A percentile compares a stretch with the other conserved stretches of the same genome.
phyloP scores from a whole-genome alignment of 2,797 vertebrate species.

The Danio albolineatus region DNA sequence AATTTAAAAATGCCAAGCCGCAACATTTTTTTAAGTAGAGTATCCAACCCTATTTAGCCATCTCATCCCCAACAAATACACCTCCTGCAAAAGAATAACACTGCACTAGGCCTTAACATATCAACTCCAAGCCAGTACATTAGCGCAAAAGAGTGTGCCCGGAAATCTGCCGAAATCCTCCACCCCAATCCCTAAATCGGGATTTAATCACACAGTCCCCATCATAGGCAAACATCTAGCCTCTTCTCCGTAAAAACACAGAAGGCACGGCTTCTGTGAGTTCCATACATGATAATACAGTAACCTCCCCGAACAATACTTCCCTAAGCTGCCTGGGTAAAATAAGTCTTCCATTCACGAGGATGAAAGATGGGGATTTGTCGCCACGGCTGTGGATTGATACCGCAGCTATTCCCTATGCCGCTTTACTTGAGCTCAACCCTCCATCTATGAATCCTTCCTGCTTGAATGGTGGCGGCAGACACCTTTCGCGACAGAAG shows the following conservation, averaged over 20 bases:
- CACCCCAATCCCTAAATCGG: constrained; percentile 36
- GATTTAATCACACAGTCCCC: constrained; percentile 52
- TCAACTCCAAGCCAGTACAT: constrained; percentile 1
- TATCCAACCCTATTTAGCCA: neutral
- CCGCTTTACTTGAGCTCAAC: constrained; percentile 44
- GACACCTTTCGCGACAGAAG: constrained; percentile 48
- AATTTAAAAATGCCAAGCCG: too few species aligned
- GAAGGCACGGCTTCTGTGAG: constrained; percentile 56
- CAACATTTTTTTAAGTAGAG: too few species aligned
- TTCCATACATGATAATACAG: constrained; percentile 72
- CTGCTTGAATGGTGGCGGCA: constrained; percentile 50
- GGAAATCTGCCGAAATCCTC: constrained; percentile 47
- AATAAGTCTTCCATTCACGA: constrained; percentile 75
- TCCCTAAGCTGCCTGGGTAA: constrained; percentile 76
- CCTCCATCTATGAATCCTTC: constrained; percentile 42
- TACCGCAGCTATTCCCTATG: constrained; percentile 52
- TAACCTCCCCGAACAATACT: constrained; percentile 70
- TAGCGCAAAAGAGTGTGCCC: neutral
- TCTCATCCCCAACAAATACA: neutral
- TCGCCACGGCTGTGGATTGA: constrained; percentile 62
- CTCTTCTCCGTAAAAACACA: constrained; percentile 31
- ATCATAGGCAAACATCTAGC: constrained; percentile 26
- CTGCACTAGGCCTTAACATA: constrained; percentile 10
- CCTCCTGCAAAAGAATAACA: neutral
- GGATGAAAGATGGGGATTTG: constrained; percentile 71